Conservation (phyloP, 2,113 vertebrate species). For the Plecturocebus donacophilus region DNA sequence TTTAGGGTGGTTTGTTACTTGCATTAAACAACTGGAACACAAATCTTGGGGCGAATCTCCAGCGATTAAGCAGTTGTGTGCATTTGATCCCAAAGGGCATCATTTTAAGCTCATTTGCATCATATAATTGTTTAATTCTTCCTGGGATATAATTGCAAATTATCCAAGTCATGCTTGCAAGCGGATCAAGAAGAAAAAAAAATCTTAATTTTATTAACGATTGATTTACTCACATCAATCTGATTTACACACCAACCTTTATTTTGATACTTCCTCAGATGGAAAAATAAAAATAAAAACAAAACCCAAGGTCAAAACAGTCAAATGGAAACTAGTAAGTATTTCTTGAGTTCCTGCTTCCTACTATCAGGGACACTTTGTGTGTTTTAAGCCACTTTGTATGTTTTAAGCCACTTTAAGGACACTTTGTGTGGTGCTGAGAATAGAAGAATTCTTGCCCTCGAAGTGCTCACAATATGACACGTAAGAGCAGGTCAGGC, state of each 20-base stretch:
- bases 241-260: neutral
- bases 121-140: constrained; percentile 64
- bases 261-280: neutral
- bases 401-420: too few relatives aligned
- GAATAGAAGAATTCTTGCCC: neutral
- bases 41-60: constrained; percentile 35
- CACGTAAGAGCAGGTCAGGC: neutral
- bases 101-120: constrained; percentile 69
- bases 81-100: constrained; percentile 56
- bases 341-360: neutral
- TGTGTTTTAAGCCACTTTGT: too few relatives aligned
- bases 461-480: neutral
- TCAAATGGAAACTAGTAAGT: neutral
- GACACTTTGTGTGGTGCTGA: neutral
- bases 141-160: constrained; percentile 51
- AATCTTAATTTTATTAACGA: constrained; percentile 39
- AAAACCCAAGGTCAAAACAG: constrained; percentile 8
- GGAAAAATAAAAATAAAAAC: neutral
- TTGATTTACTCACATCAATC: neutral
- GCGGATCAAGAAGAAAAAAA: constrained; percentile 26
- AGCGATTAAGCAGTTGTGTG: constrained; percentile 46
- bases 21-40: neutral
- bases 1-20: neutral
- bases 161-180: constrained; percentile 39
- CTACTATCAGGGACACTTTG: neutral